Base-by-base conservation (phyloP, 1,140 invertebrate genomes). In the Saxidomus purpurata region DNA sequence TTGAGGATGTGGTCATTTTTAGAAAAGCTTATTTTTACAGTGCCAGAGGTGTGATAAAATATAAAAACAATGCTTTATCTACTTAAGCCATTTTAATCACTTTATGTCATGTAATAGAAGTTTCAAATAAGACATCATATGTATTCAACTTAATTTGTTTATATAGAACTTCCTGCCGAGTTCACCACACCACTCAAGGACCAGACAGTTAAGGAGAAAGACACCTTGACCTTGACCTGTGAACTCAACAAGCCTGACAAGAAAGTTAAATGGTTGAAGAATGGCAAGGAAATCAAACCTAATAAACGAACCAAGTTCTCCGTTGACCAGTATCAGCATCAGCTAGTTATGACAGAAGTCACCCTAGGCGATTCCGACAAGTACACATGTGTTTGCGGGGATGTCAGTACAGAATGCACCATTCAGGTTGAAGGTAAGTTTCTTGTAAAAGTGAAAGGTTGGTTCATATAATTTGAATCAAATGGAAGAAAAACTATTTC, bases 251-350 rank as follows among this genome's bases (percentile, higher is more conserved):
- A 94, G 89, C 92, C 92, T 61, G 90, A 93, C 89, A 89, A 91
- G 28, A 86, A 92, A 19, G 93, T 95, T 36, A 94, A 93, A 69
- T 96, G 95, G 95, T 76, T 94, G n/a, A 95, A 94, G 83, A 90
- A 93, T 96, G 97, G 97, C 11, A 87, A 93, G 52, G 93, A 93
- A 40, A 82, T 94, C n/a, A 87, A 88, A 43, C 71, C 89, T 17
- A 67, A 52, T 55, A 92, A 94, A 55, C 87, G 88, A 2, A 90
- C 92, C 49, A 81, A 86, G 8, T 97, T 97, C 92, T 82, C 88
- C 11, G 87, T 85, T 34, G 92, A 94, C 74, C 89, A 91, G 8
- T 91, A 90, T 25, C 71, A 74, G 40, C 93, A 93, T 43, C 85
- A 89, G 38, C 87, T 94, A 15, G 87, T 91, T 17, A 79, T 94